phyloP scores from a whole-genome alignment of 2,113 vertebrate species.

The human region GRCh38 chr11:133992001-133992500 shows the following conservation, averaged over 20 bases:
- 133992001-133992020: not conserved
- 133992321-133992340: not conserved
- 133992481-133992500: not conserved
- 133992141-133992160: not conserved
- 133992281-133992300: not conserved
- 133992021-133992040: too few relatives aligned
- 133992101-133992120: not conserved
- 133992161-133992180: not conserved
- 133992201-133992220: not conserved
- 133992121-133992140: not conserved
- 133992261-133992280: constrained; percentile 1
- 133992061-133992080: not conserved
- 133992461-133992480: not conserved
- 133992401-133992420: not conserved
- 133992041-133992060: not conserved
- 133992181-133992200: not conserved
- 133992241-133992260: not conserved
- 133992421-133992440: not conserved
- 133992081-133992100: not conserved
- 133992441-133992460: not conserved
- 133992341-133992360: not conserved
- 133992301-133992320: not conserved
- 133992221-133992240: not conserved
- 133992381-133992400: not conserved
- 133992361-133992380: not conserved